phyloP scores from a whole-genome alignment of 2,888 invertebrate species.

The Ditula angustiorana region DNA sequence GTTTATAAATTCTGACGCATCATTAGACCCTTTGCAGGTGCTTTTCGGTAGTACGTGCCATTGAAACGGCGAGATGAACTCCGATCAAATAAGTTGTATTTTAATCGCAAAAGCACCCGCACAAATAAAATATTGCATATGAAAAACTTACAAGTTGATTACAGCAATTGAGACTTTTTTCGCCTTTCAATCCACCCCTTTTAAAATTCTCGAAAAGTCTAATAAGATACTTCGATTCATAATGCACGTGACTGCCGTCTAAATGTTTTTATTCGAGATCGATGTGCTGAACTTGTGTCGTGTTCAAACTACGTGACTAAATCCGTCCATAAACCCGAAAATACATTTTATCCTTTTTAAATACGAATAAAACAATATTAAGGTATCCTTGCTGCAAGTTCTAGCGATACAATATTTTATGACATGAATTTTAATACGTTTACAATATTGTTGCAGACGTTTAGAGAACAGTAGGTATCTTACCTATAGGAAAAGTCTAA shows the following conservation, averaged over 20 bases:
- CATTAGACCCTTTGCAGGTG: too few species aligned
- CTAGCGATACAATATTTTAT: conserved; percentile 9
- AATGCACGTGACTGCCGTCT: conserved; percentile 1
- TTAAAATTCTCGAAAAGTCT: too few species aligned
- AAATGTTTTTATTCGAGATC: conserved; percentile 39
- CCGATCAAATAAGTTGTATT: too few species aligned
- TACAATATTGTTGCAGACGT: conserved; percentile 29
- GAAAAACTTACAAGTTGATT: too few species aligned
- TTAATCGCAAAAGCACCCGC: too few species aligned
- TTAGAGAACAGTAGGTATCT: conserved; percentile 30
- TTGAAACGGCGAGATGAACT: too few species aligned
- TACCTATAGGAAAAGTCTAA: conserved; percentile 32
- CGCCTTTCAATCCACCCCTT: too few species aligned
- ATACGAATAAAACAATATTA: background rate
- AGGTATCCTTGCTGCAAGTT: background rate
- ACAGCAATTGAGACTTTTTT: too few species aligned
- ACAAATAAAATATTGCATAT: too few species aligned
- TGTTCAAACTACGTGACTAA: conserved; percentile 1
- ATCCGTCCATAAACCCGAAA: background rate
- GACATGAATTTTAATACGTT: conserved; percentile 27
- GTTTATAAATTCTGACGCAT: too few species aligned
- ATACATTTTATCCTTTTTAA: background rate
- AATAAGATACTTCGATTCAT: too few species aligned
- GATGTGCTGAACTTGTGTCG: background rate
- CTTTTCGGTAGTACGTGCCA: too few species aligned